phyloP scores from a whole-genome alignment of 2,113 vertebrate genomes.

The Brienomyrus longianalis region DNA sequence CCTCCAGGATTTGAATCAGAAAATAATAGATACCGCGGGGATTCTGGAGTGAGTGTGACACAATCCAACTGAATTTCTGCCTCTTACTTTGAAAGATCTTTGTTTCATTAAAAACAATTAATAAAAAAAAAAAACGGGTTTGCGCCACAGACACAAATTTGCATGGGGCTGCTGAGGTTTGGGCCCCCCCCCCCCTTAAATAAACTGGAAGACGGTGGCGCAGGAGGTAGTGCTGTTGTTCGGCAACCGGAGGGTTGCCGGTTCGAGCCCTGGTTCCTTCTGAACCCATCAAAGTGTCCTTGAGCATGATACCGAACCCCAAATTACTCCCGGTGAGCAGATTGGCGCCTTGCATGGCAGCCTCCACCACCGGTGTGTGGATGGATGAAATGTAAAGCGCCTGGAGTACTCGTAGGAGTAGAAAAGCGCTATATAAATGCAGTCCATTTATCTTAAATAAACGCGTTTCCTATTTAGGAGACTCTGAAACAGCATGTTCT shows the following conservation, averaged over 20 bases:
- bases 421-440: no score
- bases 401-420: no score
- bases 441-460: not conserved
- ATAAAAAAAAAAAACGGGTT: not conserved
- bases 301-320: no score
- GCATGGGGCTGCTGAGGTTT: not conserved
- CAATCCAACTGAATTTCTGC: not conserved
- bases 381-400: no score
- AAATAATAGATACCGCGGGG: not conserved
- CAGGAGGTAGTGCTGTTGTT: no score
- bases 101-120: not conserved
- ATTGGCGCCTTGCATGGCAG: no score
- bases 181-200: not conserved
- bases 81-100: not conserved
- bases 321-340: no score
- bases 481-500: not conserved
- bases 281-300: no score
- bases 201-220: no score
- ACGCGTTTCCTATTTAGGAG: not conserved
- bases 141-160: not conserved
- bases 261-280: no score
- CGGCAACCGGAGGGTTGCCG: no score
- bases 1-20: not conserved
- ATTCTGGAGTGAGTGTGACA: slow-evolving; percentile 42
- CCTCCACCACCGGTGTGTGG: no score